phyloP scores from a whole-genome alignment of 1,140 invertebrate species.

The Halictus rubicundus region DNA sequence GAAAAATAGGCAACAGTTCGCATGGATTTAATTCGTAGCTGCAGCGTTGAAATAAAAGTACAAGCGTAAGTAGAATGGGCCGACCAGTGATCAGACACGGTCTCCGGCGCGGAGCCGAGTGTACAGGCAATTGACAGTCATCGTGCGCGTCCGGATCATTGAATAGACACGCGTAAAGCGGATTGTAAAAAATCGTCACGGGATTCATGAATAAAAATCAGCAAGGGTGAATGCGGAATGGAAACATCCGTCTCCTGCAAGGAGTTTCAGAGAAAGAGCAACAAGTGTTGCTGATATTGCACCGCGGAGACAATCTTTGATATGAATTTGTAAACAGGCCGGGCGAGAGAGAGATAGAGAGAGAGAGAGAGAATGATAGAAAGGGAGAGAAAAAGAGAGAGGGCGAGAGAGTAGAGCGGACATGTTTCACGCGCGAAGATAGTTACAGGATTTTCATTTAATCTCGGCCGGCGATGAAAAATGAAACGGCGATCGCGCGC shows the following conservation, averaged over 20 bases:
- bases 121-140: not conserved
- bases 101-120: too few species aligned
- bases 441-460: not conserved
- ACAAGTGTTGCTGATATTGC: slow-evolving; percentile 58
- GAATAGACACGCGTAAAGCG: not conserved
- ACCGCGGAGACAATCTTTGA: slow-evolving; percentile 39
- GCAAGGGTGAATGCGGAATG: slow-evolving; percentile 5
- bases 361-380: too few species aligned
- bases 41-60: too few species aligned
- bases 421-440: not conserved
- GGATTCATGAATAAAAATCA: slow-evolving; percentile 29
- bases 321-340: slow-evolving; percentile 41
- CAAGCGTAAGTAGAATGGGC: too few species aligned
- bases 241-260: slow-evolving; percentile 34
- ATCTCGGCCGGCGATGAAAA: not conserved
- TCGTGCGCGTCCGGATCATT: not conserved
- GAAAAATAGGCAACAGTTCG: too few species aligned
- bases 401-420: too few species aligned
- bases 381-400: too few species aligned
- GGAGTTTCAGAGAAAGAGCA: slow-evolving; percentile 51
- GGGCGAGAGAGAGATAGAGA: not conserved
- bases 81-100: too few species aligned
- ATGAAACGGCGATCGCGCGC: not conserved
- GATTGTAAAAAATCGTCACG: not conserved
- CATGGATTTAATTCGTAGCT: too few species aligned